A percentile compares a stretch with the other conserved stretches of the same genome.
These are phyloP conservation scores for Platalea minor DNA, from an alignment of 2,797 vertebrate species.

Conservation along the genomic window DNA sequence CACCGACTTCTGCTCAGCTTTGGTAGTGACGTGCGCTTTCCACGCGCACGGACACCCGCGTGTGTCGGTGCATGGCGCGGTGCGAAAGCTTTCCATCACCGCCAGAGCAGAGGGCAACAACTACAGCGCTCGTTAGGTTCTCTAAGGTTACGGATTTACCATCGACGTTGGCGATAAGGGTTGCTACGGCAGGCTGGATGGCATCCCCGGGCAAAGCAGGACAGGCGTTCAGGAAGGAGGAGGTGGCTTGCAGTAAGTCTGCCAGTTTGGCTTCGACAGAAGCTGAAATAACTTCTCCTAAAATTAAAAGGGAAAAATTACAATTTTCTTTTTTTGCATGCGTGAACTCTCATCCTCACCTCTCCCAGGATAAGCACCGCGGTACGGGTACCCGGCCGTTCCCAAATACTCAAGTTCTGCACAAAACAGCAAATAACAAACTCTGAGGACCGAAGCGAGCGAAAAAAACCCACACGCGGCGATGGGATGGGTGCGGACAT, in stretches of 20 bases:
- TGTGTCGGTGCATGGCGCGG: background rate
- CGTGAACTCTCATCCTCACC: background rate
- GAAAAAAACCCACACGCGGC: no score
- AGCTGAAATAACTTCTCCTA: conserved; percentile 5
- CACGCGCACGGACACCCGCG: rapidly evolving
- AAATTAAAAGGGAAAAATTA: background rate
- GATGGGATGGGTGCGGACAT: background rate
- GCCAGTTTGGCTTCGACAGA: background rate
- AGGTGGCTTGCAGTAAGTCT: conserved; percentile 18
- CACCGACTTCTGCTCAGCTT: background rate
- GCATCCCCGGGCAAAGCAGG: conserved; percentile 7
- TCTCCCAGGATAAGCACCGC: background rate
- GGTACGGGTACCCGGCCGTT: background rate
- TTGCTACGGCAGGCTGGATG: background rate
- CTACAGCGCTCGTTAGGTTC: background rate
- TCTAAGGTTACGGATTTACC: background rate
- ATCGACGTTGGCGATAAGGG: background rate
- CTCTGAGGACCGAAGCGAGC: background rate
- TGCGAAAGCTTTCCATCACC: background rate
- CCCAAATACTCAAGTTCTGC: background rate
- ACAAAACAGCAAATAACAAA: background rate
- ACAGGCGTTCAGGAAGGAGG: conserved; percentile 22
- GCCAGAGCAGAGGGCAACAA: no score
- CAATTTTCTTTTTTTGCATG: background rate
- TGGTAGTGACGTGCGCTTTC: background rate